These are phyloP conservation scores for Brachionus rotundiformis DNA, from an alignment of 1,140 invertebrate species.

Conservation along the genomic window DNA sequence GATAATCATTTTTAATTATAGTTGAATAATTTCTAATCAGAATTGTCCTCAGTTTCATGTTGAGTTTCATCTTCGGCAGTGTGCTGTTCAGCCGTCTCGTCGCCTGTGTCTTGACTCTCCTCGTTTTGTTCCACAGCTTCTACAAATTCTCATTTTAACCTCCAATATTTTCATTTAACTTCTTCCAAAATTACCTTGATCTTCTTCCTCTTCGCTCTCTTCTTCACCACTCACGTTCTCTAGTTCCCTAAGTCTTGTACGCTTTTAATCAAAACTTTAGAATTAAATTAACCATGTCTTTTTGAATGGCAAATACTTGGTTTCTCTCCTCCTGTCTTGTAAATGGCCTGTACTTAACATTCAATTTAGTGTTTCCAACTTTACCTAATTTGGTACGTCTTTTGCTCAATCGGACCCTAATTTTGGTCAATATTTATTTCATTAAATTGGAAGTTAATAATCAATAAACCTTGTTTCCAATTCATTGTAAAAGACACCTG, in stretches of 20 bases:
- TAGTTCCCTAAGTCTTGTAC: conserved; percentile 2
- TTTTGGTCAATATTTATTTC: not conserved
- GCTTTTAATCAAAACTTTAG: conserved; percentile 12
- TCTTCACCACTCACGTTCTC: conserved; percentile 40
- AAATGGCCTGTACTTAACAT: conserved; percentile 2
- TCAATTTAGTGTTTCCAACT: conserved; percentile 32
- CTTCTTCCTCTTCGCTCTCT: conserved; percentile 42
- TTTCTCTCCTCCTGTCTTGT: conserved; percentile 21
- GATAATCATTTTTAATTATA: not conserved
- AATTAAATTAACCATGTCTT: not conserved
- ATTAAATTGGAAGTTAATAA: not conserved
- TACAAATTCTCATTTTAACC: no score
- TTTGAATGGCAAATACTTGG: not conserved
- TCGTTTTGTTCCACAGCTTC: not conserved
- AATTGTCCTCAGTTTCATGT: conserved; percentile 10
- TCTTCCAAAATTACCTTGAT: not conserved
- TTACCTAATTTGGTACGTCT: conserved; percentile 27
- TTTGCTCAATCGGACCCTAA: conserved; percentile 42
- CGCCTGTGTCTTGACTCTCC: not conserved
- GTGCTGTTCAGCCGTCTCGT: not conserved
- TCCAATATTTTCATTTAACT: not conserved
- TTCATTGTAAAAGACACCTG: conserved; percentile 91
- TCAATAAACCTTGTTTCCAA: conserved; percentile 78
- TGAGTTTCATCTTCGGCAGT: conserved; percentile 7
- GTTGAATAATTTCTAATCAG: not conserved